phyloP scores from a whole-genome alignment of 2,888 invertebrate genomes.

The Vannuccia rotundouncinata region DNA sequence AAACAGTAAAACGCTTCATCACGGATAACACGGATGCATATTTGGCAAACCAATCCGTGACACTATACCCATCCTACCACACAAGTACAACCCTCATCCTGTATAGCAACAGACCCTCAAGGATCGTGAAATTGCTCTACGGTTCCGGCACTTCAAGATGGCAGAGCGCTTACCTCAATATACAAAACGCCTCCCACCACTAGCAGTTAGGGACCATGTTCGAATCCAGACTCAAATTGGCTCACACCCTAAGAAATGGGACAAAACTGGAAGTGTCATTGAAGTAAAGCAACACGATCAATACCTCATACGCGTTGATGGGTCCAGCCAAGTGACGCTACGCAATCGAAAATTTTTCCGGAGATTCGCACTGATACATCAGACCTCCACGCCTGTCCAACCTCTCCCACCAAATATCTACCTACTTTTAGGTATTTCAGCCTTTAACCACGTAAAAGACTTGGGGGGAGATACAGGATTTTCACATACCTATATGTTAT shows the following conservation, averaged over 20 bases:
- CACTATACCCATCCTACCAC: neutral
- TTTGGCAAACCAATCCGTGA: neutral
- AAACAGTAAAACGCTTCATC: slow-evolving; percentile 3
- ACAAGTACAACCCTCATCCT: slow-evolving; percentile 22
- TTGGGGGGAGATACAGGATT: neutral
- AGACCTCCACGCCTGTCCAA: neutral
- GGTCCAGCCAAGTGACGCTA: slow-evolving; percentile 42
- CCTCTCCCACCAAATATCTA: neutral
- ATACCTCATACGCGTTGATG: slow-evolving; percentile 42
- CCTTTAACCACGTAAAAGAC: neutral
- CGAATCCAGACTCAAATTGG: slow-evolving; percentile 44
- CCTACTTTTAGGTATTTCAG: no score
- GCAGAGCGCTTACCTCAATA: slow-evolving; percentile 42
- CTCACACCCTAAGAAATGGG: slow-evolving; percentile 43
- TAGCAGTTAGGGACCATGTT: slow-evolving; percentile 42
- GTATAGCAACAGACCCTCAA: slow-evolving; percentile 42
- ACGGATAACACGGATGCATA: slow-evolving; percentile 37
- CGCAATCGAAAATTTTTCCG: slow-evolving; percentile 26
- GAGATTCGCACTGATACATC: slow-evolving; percentile 9
- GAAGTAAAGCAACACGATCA: slow-evolving; percentile 43
- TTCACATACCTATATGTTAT: neutral
- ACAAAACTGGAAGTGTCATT: slow-evolving; percentile 43
- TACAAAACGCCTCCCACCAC: slow-evolving; percentile 41
- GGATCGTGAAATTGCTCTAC: slow-evolving; percentile 42
- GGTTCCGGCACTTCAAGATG: slow-evolving; percentile 42